Base-by-base conservation (phyloP, 1,140 invertebrate genomes). In the Drosophila watanabei region DNA sequence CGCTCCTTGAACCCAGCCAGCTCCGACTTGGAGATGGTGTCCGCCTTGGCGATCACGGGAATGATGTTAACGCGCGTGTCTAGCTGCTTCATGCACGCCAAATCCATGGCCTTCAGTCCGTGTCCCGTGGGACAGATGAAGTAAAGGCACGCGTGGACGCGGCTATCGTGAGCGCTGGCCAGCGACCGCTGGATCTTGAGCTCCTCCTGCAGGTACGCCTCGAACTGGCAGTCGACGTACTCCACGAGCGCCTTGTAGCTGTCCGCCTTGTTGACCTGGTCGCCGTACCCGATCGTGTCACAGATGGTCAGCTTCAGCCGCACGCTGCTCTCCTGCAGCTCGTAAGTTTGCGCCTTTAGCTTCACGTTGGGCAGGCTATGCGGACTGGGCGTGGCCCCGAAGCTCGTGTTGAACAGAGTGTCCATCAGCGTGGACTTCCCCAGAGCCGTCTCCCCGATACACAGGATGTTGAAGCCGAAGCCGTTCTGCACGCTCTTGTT, bases 371-470 rank as follows among this genome's bases (percentile, higher is more conserved):
- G 97, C 62, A 99, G 94, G 92, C 96, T 97, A 94, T 99, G 98
- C 10, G 97, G 96, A 90, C 97, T 98, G 35, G 97, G 97, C 24
- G 95, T 95, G 0, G 98, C 98, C 91, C 99, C 98, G 94, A 99
- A 99, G 93, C 97, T 98, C 14, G 98, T 99, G 93, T 99, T 99
- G 93, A 99, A 99, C 18, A 99, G 94, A 0, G 99, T 99, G 94
- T 99, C 99, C 97, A 99, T 99, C 57, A 99, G 94, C 0, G 99
- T 99, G 0, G 98, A 99, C 94, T 99, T 99, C 4, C 99, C 99
- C 86, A 99, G 95, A 10, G 99, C 99, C 62, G 99, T 99, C 94
- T 99, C 99, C 87, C 98, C 98, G 92, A 99, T 98, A 92, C 98
- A 99, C 43, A 99, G 95, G 62, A 99, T 98, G 93, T 99, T 99